Evolutionary conservation across 2,888 invertebrate genomes (phyloP), one percentile per base, ranked within the genome.

Genomic region (Caenorhabditis sp.): DNA sequence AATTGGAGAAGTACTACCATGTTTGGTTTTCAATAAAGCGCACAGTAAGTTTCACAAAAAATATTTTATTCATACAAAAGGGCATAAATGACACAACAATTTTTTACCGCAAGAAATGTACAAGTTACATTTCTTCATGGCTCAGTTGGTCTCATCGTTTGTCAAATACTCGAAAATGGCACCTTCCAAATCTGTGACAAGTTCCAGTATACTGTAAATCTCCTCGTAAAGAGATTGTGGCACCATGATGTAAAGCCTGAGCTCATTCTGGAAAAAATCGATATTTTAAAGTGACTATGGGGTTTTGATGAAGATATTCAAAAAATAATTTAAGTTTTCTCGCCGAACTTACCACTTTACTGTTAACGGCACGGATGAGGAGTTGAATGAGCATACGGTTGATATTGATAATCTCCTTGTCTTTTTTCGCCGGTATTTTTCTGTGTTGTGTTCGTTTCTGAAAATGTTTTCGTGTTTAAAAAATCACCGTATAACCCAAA

Each of bases 21-120:
- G 86, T 69, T 70, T 83, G 69, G 84, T 84, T 23, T 84, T 83
- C 68, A 78, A 86, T 59, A 82, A 83, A 51, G 75, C 60, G 2
- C 77, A 83, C 54, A 50, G 84, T 82, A 49, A 27, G 69, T 49
- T 37, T 23, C 4, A n/a, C n/a, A n/a, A n/a, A n/a, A n/a, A n/a
- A n/a, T n/a, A 36, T 36, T 36, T 12, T 8, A 36, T 5, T 12
- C 12, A 21, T 8, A 36, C 12, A 36, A 36, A 12, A 8, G 5
- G 36, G 12, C 36, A 36, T 36, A 12, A 8, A 36, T 36, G 36
- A 12, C 36, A 36, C 5, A n/a, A n/a, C n/a, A n/a, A n/a, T n/a
- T n/a, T n/a, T n/a, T n/a, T n/a, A n/a, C n/a, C n/a, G n/a, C n/a
- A n/a, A n/a, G n/a, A n/a, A n/a, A n/a, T n/a, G n/a, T n/a, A n/a